Evolutionary conservation across 2,113 vertebrate genomes (phyloP).

Genomic region (Glaucidium brasilianum): DNA sequence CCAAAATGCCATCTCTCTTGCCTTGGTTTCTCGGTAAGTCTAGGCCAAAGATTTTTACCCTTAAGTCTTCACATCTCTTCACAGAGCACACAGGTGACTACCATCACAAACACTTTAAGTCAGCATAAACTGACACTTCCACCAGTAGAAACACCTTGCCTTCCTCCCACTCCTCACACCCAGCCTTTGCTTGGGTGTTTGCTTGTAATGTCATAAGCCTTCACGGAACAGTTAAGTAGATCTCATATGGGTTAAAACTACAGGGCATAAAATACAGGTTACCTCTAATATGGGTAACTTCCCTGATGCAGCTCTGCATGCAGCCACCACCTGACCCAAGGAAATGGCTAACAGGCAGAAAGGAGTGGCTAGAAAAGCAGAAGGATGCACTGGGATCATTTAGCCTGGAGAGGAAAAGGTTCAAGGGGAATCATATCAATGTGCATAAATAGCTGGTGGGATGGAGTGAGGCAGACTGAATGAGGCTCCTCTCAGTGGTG

Average conservation of each 20-base stretch:
- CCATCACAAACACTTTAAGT: not conserved
- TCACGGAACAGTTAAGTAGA: accelerated
- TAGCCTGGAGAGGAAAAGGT: not conserved
- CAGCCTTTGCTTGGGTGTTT: not conserved
- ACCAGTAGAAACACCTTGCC: not conserved
- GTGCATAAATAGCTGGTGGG: not conserved
- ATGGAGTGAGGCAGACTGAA: not conserved
- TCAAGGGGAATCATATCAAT: not conserved
- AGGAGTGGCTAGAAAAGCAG: not conserved
- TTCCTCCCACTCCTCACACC: not conserved
- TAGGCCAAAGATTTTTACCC: not conserved
- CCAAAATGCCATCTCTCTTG: not conserved
- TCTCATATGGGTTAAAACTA: not conserved
- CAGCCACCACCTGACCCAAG: not conserved
- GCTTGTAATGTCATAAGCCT: not conserved
- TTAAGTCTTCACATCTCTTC: not conserved
- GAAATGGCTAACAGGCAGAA: not conserved
- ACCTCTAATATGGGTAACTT: not conserved
- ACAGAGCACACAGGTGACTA: not conserved
- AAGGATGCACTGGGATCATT: not conserved
- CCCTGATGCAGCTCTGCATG: not conserved
- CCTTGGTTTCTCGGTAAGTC: not conserved
- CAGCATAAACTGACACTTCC: not conserved
- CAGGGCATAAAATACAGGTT: not conserved
- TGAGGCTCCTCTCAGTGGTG: not conserved